Evolutionary conservation across 1,140 invertebrate species (phyloP), one percentile per base, ranked within the genome.

Genomic region (Daktulosphaira vitifoliae): DNA sequence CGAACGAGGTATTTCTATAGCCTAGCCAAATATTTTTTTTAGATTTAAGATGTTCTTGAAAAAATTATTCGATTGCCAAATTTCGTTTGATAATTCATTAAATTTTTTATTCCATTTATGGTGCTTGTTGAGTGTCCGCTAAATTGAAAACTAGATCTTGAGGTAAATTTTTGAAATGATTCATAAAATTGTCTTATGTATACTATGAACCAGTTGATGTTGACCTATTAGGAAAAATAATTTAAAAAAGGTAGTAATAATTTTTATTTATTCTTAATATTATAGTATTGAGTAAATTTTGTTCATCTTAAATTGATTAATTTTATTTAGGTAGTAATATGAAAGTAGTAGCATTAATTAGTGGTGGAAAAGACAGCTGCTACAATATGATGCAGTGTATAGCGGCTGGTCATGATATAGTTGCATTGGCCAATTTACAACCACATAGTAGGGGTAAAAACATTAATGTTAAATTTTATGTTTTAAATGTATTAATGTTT

Each of bases 341-440:
- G 91, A 87, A 82, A 77, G 88, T 92, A 65, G 89, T 92, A 65
- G 90, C 88, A 64, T 80, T 95, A 73, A 83, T 93, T 70, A 97
- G 93, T 79, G 96, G 96, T 72, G 96, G 96, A 66, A 99, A 99
- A 78, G 97, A 99, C 78, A 98, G 95, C 78, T 96, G 90, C 78
- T 99, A 90, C 78, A 98, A 96, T 76, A 92, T 99, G 87, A 56
- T 73, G 20, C 89, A 97, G 78, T 98, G 95, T 79, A 84, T 96
- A 70, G 86, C 87, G 71, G 89, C 92, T 74, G 95, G 95, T 37
- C 96, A 99, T 79, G 83, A 93, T 72, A 90, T 99, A 72, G 91
- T 98, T 25, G 96, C 94, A 38, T 77, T 99, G 71, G 96, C 93
- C 56, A 99, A 99, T 81, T 82, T 99, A 70, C 82, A 85, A 78